Evolutionary conservation across 2,113 vertebrate species (phyloP).

Genomic region (Alosa alosa): DNA sequence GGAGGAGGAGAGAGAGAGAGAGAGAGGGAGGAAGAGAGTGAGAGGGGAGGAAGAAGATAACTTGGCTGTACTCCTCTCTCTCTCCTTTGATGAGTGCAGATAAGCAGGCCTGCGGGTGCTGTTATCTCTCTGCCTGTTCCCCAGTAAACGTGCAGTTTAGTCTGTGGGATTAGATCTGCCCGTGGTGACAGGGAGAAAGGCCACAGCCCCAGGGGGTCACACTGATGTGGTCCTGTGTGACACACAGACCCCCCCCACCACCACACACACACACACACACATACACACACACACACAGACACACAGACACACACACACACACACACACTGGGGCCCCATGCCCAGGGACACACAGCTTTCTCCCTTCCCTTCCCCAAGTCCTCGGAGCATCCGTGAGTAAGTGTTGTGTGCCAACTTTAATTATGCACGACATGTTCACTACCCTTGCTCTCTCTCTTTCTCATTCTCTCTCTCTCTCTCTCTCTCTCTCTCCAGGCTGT

Average conservation of each 20-base stretch:
- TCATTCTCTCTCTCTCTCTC: not conserved
- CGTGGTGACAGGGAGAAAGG: conserved; percentile 65
- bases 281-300: no score
- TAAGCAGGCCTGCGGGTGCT: conserved; percentile 63
- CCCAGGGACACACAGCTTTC: not conserved
- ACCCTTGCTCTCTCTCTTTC: not conserved
- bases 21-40: not conserved
- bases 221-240: conserved; percentile 65
- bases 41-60: conserved; percentile 48
- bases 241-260: conserved; percentile 57
- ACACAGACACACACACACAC: not conserved
- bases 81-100: conserved; percentile 64
- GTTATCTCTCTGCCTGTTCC: conserved; percentile 68
- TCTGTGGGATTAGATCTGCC: conserved; percentile 70
- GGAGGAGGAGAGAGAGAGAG: not conserved
- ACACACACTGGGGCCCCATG: not conserved
- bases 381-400: conserved; percentile 61
- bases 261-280: no score
- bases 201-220: conserved; percentile 44
- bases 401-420: conserved; percentile 63
- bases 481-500: conserved; percentile 33
- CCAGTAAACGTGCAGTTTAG: conserved; percentile 69
- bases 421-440: conserved; percentile 51
- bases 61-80: conserved; percentile 55
- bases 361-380: conserved; percentile 48